phyloP scores from a whole-genome alignment of 2,888 invertebrate species.

The Lymantria dispar region DNA sequence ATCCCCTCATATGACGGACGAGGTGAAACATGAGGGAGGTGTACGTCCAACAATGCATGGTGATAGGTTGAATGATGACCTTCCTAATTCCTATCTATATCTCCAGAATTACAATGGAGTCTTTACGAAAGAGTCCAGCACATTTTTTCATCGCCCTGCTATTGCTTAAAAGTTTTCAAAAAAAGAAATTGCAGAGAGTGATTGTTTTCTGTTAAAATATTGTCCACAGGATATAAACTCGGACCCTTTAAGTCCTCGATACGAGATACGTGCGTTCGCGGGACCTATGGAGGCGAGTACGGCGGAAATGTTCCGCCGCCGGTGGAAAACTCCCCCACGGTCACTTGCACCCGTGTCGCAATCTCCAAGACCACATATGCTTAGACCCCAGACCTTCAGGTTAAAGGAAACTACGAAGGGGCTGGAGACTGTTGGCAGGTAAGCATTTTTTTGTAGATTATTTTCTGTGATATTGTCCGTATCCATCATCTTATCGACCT shows the following conservation, averaged over 20 bases:
- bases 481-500: too few relatives aligned
- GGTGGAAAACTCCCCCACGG: slow-evolving; percentile 93
- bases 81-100: too few relatives aligned
- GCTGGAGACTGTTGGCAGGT: slow-evolving; percentile 92
- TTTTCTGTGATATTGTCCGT: too few relatives aligned
- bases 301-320: slow-evolving; percentile 87
- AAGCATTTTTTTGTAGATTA: background rate
- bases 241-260: slow-evolving; percentile 86
- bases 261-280: slow-evolving; percentile 93
- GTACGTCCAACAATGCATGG: too few relatives aligned
- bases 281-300: slow-evolving; percentile 93
- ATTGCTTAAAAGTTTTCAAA: background rate
- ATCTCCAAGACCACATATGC: background rate
- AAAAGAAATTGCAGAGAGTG: background rate
- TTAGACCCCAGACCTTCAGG: slow-evolving; percentile 55
- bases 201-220: background rate
- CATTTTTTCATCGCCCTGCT: background rate
- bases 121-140: background rate
- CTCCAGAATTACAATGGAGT: too few relatives aligned
- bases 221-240: slow-evolving; percentile 80
- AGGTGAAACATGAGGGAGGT: too few relatives aligned
- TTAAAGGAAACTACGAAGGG: slow-evolving; percentile 92
- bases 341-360: slow-evolving; percentile 2
- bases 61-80: too few relatives aligned
- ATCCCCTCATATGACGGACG: too few relatives aligned